A percentile compares a stretch with the other conserved stretches of the same genome.
Evolutionary conservation across 2,888 invertebrate genomes (phyloP).

Genomic region (Acronicta psi): DNA sequence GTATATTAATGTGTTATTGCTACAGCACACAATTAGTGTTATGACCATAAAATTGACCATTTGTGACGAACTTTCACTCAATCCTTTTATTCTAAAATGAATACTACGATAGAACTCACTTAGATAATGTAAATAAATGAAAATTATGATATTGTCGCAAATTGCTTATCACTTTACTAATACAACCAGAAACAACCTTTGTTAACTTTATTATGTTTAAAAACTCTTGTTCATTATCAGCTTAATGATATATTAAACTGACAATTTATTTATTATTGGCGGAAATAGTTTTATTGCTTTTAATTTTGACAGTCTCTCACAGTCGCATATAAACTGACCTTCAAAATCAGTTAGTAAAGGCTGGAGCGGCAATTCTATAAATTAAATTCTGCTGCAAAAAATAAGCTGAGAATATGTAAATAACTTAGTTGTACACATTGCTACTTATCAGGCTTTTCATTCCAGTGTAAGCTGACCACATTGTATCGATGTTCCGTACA

Average conservation of each 20-base stretch:
- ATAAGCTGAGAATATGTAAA: no score
- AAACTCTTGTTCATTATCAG: no score
- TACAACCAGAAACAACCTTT: slow-evolving; percentile 40
- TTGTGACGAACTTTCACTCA: slow-evolving; percentile 45
- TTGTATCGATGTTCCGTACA: no score
- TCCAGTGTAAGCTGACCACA: no score
- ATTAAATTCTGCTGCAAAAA: not conserved
- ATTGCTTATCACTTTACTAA: slow-evolving; percentile 54
- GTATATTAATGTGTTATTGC: slow-evolving; percentile 33
- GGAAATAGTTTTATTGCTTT: no score
- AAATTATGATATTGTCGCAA: slow-evolving; percentile 45
- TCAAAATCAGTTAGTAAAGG: no score
- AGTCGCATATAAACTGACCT: no score
- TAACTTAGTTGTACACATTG: not conserved
- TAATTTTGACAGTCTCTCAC: no score
- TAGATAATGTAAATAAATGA: slow-evolving; percentile 5
- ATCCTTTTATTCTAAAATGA: slow-evolving; percentile 26
- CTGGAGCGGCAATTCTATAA: no score
- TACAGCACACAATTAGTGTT: slow-evolving; percentile 39
- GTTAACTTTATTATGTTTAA: slow-evolving; percentile 10
- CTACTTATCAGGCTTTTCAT: no score
- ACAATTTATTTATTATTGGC: no score
- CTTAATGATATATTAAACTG: no score
- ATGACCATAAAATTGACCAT: slow-evolving; percentile 29
- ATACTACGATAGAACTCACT: slow-evolving; percentile 22